Evolutionary conservation across 2,113 vertebrate genomes (phyloP).

Genomic region (Camarhynchus parvulus): DNA sequence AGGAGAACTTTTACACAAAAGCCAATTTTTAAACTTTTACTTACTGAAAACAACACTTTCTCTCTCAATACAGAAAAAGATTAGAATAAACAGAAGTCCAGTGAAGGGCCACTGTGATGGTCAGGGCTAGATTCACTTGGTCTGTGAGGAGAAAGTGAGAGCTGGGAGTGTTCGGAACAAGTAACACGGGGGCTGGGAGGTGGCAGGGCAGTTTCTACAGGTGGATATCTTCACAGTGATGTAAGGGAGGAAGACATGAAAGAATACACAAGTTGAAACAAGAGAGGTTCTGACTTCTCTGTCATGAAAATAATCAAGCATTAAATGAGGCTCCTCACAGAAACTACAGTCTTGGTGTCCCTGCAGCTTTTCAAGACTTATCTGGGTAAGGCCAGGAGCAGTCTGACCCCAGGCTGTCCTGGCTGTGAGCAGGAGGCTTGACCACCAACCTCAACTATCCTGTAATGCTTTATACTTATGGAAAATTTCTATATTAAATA

Average conservation of each 20-base stretch:
- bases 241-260: background rate
- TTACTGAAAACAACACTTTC: background rate
- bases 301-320: background rate
- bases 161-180: background rate
- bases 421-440: background rate
- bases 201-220: background rate
- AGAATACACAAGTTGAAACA: background rate
- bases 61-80: background rate
- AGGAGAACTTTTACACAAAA: background rate
- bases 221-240: background rate
- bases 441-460: background rate
- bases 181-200: accelerated
- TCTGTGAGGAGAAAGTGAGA: background rate
- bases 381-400: background rate
- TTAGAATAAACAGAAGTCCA: background rate
- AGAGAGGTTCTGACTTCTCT: background rate
- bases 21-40: background rate
- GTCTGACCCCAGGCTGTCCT: background rate
- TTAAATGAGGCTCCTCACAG: background rate
- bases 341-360: background rate
- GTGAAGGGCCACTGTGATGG: background rate
- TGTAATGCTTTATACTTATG: background rate
- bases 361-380: background rate
- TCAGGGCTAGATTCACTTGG: background rate
- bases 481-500: background rate